These are phyloP conservation scores for Lasaia peninsularis DNA, from an alignment of 1,140 invertebrate genomes.

Conservation along the genomic window DNA sequence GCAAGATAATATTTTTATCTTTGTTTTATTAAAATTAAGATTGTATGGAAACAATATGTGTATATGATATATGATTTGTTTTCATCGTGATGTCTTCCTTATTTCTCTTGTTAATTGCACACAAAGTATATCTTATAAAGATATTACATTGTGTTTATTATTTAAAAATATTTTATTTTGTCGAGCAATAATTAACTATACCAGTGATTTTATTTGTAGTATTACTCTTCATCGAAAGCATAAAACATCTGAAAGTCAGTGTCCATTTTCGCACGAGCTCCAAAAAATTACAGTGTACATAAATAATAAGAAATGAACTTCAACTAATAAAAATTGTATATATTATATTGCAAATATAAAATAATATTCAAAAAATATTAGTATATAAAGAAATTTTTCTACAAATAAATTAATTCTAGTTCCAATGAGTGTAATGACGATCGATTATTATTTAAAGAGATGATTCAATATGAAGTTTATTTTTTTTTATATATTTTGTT, in stretches of 20 bases:
- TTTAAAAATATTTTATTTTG: not conserved
- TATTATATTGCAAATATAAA: not conserved
- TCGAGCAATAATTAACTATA: not conserved
- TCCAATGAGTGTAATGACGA: no score
- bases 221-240: not conserved
- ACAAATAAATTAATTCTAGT: no score
- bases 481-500: not conserved
- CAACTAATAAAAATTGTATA: not conserved
- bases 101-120: not conserved
- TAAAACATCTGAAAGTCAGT: not conserved
- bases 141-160: not conserved
- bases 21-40: not conserved
- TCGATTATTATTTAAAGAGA: no score
- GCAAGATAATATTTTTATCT: not conserved
- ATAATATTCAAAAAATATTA: not conserved
- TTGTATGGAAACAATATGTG: slow-evolving; percentile 2
- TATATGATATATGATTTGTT: slow-evolving; percentile 4
- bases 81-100: not conserved
- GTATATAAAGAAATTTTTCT: no score
- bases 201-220: not conserved
- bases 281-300: not conserved
- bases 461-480: not conserved
- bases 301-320: not conserved
- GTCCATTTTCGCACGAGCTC: slow-evolving; percentile 4
- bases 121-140: not conserved